Evolutionary conservation across 35 echinoderm and acorn worm genomes (phyloP).

Genomic region (Lytechinus variegatus): DNA sequence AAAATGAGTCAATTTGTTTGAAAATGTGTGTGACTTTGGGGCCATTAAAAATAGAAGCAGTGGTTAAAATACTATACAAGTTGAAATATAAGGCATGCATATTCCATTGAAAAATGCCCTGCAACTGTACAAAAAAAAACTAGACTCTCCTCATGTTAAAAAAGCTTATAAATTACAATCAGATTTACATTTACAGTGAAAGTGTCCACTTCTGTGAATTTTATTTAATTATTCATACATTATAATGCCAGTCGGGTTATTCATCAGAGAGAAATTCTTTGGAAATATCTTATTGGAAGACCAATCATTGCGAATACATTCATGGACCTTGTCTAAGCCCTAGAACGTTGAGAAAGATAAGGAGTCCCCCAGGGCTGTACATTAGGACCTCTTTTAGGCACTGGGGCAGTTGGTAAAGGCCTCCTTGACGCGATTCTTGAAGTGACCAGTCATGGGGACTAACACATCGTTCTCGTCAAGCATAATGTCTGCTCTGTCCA

Average conservation of each 20-base stretch:
- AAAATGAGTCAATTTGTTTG: neutral
- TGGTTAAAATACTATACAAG: neutral
- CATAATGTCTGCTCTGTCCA: neutral
- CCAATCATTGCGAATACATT: neutral
- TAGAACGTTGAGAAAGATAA: neutral
- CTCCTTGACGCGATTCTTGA: neutral
- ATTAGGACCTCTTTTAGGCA: neutral
- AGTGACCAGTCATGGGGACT: neutral
- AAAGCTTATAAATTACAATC: neutral
- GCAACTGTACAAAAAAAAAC: neutral
- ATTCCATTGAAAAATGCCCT: neutral
- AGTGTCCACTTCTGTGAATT: neutral
- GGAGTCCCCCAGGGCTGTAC: neutral
- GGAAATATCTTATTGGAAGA: neutral
- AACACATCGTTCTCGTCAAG: neutral
- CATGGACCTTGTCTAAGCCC: neutral
- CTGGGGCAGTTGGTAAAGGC: neutral
- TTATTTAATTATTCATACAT: neutral
- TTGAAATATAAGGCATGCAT: neutral
- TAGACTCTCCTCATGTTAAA: neutral
- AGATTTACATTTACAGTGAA: neutral
- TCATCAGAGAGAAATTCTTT: neutral
- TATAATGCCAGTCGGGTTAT: neutral
- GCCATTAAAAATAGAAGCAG: neutral
- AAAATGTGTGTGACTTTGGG: neutral